A percentile compares a stretch with the other conserved stretches of the same genome.
Conservation (phyloP, 2,113 vertebrate species). For the Marmota flaviventris region DNA sequence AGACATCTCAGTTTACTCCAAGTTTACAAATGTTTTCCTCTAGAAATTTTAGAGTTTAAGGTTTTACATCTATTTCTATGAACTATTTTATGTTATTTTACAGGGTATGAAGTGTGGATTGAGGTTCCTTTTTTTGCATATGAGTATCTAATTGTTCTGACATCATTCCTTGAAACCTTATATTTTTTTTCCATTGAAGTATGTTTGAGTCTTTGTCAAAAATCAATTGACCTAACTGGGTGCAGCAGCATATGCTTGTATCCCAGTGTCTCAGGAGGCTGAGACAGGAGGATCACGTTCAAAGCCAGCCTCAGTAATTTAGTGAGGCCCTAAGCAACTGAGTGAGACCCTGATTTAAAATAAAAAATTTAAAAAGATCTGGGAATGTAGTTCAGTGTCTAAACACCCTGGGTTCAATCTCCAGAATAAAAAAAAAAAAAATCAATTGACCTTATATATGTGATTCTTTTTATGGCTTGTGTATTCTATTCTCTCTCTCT, state of each 20-base stretch:
- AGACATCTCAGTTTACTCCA: neutral
- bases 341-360: too few relatives aligned
- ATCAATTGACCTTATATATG: neutral
- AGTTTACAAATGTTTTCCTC: neutral
- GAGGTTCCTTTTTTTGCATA: neutral
- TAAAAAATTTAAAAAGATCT: too few relatives aligned
- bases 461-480: neutral
- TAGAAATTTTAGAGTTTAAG: neutral
- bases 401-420: too few relatives aligned
- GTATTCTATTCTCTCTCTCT: neutral
- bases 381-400: too few relatives aligned
- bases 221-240: too few relatives aligned
- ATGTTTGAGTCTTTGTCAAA: neutral
- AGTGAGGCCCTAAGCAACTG: too few relatives aligned
- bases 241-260: too few relatives aligned
- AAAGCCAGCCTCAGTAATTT: too few relatives aligned
- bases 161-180: neutral
- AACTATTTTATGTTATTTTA: neutral
- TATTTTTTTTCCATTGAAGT: neutral
- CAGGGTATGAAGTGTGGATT: neutral
- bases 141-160: neutral
- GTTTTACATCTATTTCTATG: neutral
- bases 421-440: neutral
- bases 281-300: too few relatives aligned
- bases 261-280: too few relatives aligned